Evolutionary conservation across 2,113 vertebrate genomes (phyloP), one percentile per base, ranked within the genome.

Genomic region (Bostrychus sinensis): DNA sequence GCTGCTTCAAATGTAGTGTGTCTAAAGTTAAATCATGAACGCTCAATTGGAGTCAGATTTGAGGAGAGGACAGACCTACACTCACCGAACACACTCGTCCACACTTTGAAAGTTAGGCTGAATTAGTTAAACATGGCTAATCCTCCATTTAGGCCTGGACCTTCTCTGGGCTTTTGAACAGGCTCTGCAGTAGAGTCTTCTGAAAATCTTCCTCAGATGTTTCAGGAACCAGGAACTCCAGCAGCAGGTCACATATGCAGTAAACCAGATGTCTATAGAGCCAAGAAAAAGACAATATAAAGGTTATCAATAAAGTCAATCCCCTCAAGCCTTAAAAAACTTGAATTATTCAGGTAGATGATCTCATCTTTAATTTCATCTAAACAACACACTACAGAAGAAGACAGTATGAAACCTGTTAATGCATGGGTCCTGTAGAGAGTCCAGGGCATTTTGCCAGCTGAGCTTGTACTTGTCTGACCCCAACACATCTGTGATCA

Each of bases 261-360:
- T 94, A 98, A 80, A 98, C 89, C 80, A 99, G 90, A 79, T 99
- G 95, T 84, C 96, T 99, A 6, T 19, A 83, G 72, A 34, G 54
- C 30, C 1, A 16, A 13, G 5, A 28, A 14, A 51, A 51, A 28
- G 7, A 25, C 0, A 2, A 25, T 1, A 25, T 7, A 6, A 6
- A 8, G 32, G 1, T 1, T 34, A 10, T 34, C 32, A 34, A 34
- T 34, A 8, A 8, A 8, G 32, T 3, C 25, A 25, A 22, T 22
- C 19, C 20, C 4, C 20, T 45, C 9, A 22, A 22, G 20, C 16
- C 39, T n/a, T n/a, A n/a, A n/a, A n/a, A n/a, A 22, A 45, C 12
- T 22, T 45, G 4, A 22, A 2, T 46, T 46, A 13, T 34, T 10
- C 32, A 34, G 32, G 39, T 16, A 28, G 14, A 51, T 30, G n/a